Conservation (phyloP, 2,888 invertebrate species). For the Tachystola acroxantha region DNA sequence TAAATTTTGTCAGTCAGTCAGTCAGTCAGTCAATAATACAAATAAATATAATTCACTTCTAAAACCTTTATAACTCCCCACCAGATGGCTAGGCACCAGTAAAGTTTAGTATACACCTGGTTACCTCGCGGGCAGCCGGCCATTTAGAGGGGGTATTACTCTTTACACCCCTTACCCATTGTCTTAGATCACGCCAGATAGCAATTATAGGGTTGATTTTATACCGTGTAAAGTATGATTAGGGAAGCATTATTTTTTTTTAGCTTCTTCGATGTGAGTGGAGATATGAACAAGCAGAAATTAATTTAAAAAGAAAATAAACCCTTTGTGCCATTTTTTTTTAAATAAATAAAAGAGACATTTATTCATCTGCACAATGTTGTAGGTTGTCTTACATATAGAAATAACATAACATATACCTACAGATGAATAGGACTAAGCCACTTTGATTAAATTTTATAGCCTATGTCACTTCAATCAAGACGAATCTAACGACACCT, state of each 20-base stretch:
- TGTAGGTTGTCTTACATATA: no score
- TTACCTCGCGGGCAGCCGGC: not conserved
- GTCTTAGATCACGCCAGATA: slow-evolving; percentile 12
- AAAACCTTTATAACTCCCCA: not conserved
- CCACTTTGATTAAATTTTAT: no score
- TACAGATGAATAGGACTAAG: no score
- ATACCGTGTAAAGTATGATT: slow-evolving; percentile 12
- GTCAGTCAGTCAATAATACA: no score
- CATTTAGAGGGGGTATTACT: not conserved
- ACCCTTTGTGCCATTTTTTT: not conserved
- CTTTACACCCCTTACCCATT: no score
- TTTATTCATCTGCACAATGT: no score
- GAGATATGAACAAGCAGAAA: not conserved
- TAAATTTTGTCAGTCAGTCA: no score
- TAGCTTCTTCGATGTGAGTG: not conserved
- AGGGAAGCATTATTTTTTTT: slow-evolving; percentile 5
- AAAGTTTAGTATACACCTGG: slow-evolving; percentile 23
- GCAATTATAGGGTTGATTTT: slow-evolving; percentile 7
- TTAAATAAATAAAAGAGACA: no score
- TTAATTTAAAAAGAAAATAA: not conserved
- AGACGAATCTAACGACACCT: no score
- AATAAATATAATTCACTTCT: no score
- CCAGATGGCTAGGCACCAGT: slow-evolving; percentile 29
- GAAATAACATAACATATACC: no score
- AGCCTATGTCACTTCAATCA: no score